Percentiles rank a stretch among this genome's conserved stretches.
Evolutionary conservation across 1,140 invertebrate species (phyloP).

Genomic region (Megathymus violae): DNA sequence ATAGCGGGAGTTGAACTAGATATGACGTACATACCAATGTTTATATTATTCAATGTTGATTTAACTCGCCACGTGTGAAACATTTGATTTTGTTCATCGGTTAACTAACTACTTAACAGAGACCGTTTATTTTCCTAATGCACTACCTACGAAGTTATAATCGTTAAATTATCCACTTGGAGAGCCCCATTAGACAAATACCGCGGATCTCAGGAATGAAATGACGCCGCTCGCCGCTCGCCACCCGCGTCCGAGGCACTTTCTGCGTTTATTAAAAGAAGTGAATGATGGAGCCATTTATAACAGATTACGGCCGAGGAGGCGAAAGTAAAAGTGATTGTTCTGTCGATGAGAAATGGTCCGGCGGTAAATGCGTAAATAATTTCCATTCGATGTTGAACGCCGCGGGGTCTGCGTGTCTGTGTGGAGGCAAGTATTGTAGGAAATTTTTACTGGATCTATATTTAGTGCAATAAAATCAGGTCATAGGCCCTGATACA

Average conservation of each 20-base stretch:
- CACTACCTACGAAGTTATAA: constrained; percentile 16
- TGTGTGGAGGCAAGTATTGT: background rate
- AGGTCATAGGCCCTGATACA: too few relatives aligned
- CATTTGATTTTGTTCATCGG: background rate
- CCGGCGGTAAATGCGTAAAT: background rate
- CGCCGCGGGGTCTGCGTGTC: too few relatives aligned
- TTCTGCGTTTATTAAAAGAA: constrained; percentile 27
- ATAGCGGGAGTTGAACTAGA: too few relatives aligned
- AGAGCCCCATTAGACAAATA: constrained; percentile 11
- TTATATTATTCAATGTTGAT: too few relatives aligned
- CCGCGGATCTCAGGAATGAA: constrained; percentile 5
- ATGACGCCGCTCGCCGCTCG: constrained; percentile 8
- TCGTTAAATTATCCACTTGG: constrained; percentile 11
- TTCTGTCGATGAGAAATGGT: background rate
- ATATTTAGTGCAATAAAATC: too few relatives aligned
- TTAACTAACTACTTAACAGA: background rate
- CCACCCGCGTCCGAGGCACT: constrained; percentile 14
- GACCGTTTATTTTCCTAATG: background rate
- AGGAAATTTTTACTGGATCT: too few relatives aligned
- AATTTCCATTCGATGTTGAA: background rate
- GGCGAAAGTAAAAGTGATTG: background rate
- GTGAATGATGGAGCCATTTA: constrained; percentile 28
- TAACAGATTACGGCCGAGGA: constrained; percentile 27
- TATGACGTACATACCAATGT: too few relatives aligned
- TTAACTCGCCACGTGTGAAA: too few relatives aligned